Evolutionary conservation across 2,888 invertebrate genomes (phyloP).

Genomic region (Eilema griseolum): DNA sequence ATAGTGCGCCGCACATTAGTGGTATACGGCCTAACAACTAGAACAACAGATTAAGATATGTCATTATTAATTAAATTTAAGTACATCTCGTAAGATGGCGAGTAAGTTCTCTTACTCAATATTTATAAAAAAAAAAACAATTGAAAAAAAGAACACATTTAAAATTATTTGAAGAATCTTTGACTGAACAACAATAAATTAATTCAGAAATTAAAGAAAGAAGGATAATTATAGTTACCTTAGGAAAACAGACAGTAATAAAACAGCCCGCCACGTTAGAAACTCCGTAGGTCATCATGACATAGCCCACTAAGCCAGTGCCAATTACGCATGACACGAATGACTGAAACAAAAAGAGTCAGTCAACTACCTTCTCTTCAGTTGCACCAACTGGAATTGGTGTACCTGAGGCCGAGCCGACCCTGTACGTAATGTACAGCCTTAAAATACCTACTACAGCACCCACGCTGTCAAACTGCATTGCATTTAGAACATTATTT

Average conservation of each 20-base stretch:
- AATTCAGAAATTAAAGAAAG: not conserved
- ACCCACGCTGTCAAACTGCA: too few relatives aligned
- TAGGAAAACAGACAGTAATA: constrained; percentile 75
- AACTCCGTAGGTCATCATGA: constrained; percentile 89
- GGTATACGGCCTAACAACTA: constrained; percentile 89
- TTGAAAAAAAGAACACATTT: not conserved
- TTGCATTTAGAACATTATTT: too few relatives aligned
- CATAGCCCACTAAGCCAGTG: constrained; percentile 89
- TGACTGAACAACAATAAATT: not conserved
- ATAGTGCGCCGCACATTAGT: constrained; percentile 86
- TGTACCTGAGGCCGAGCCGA: too few relatives aligned
- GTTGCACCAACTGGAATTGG: too few relatives aligned
- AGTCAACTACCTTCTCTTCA: not conserved
- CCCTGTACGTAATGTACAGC: too few relatives aligned
- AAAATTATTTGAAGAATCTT: not conserved
- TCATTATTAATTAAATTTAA: not conserved
- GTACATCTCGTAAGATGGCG: too few relatives aligned
- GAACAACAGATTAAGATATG: not conserved
- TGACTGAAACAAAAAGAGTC: constrained; percentile 68
- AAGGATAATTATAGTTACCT: constrained; percentile 66
- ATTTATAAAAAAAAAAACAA: too few relatives aligned
- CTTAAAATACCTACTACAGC: too few relatives aligned
- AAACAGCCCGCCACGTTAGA: constrained; percentile 88
- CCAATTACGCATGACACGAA: constrained; percentile 88
- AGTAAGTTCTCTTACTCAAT: too few relatives aligned